A percentile compares a stretch with the other conserved stretches of the same genome.
These are phyloP conservation scores for Microctenopoma steveboyesi DNA, from an alignment of 2,797 vertebrate species.

Conservation along the genomic window DNA sequence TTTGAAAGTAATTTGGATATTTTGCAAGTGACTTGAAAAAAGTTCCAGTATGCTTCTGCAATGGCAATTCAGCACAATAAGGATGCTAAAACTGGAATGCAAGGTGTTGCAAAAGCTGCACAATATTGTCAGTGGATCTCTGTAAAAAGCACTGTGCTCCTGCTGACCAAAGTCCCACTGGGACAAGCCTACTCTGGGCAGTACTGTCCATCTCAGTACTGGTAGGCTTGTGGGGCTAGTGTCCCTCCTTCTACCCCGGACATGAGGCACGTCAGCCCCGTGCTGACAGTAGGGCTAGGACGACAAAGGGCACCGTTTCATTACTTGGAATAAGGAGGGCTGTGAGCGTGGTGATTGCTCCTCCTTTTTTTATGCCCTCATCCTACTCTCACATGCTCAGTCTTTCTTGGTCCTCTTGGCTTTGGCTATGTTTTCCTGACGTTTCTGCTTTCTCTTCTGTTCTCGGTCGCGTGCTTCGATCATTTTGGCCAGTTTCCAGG, in stretches of 20 bases:
- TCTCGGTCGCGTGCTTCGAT: conserved; percentile 96
- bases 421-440: conserved; percentile 97
- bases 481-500: conserved; percentile 99
- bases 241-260: conserved; percentile 54
- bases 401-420: conserved; percentile 96
- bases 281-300: conserved; percentile 60
- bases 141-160: conserved; percentile 71
- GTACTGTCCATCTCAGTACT: conserved; percentile 68
- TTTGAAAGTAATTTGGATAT: conserved; percentile 67
- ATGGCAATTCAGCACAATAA: conserved; percentile 50
- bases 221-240: conserved; percentile 56
- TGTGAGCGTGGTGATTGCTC: conserved; percentile 37
- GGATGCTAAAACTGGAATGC: conserved; percentile 81
- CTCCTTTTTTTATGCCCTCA: conserved; percentile 51
- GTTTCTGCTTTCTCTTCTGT: conserved; percentile 97
- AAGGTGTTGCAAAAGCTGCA: conserved; percentile 71
- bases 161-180: conserved; percentile 69
- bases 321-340: conserved; percentile 58
- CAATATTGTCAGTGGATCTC: conserved; percentile 53
- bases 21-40: conserved; percentile 53
- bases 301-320: conserved; percentile 62
- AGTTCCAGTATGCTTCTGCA: conserved; percentile 50
- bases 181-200: conserved; percentile 63
- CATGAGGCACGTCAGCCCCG: conserved; percentile 52
- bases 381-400: conserved; percentile 72